Conservation (phyloP, 1,140 invertebrate genomes). For the Periplaneta americana region DNA sequence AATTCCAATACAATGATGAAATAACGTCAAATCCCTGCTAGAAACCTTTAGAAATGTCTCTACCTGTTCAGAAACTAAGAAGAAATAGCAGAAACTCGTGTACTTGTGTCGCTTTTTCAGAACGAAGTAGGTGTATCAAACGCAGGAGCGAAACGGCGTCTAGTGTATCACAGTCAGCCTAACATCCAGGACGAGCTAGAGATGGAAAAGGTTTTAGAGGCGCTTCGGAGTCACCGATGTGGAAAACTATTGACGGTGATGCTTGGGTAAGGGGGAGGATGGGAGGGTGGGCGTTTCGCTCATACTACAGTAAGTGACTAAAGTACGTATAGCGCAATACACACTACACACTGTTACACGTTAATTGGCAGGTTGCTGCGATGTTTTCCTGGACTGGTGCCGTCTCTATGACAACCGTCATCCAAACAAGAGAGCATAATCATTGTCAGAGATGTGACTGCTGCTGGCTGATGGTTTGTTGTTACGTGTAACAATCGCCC, state of each 20-base stretch:
- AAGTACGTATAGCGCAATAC: too few relatives aligned
- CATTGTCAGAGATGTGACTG: background rate
- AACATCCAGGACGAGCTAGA: background rate
- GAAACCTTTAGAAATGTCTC: too few relatives aligned
- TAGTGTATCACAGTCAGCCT: background rate
- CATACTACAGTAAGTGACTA: background rate
- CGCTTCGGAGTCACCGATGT: background rate
- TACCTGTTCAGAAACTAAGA: too few relatives aligned
- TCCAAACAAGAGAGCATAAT: background rate
- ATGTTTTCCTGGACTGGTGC: background rate
- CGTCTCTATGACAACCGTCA: background rate
- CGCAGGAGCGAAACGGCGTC: background rate
- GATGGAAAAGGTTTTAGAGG: background rate
- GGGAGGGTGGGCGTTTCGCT: background rate
- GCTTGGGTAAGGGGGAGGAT: background rate
- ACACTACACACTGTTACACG: background rate
- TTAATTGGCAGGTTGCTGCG: background rate
- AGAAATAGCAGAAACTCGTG: too few relatives aligned
- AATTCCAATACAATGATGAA: too few relatives aligned
- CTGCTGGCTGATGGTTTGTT: background rate
- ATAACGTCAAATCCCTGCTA: too few relatives aligned
- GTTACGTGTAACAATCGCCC: background rate
- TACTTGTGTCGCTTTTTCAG: background rate
- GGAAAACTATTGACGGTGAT: background rate
- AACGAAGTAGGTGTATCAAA: background rate